phyloP scores from a whole-genome alignment of 2,113 vertebrate species.

The Oryctolagus cuniculus region DNA sequence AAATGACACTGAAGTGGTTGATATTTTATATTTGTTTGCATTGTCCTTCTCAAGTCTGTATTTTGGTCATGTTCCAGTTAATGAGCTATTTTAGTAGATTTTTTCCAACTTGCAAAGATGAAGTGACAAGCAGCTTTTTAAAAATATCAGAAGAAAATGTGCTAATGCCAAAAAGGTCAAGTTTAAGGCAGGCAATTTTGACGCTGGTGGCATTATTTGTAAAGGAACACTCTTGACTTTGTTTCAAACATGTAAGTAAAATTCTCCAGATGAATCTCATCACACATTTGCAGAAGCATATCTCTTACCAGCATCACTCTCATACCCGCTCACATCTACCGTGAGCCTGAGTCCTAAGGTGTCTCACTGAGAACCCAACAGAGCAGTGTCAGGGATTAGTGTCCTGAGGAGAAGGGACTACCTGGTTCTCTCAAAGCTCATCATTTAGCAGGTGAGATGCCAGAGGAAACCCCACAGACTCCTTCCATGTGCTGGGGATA shows the following conservation, averaged over 20 bases:
- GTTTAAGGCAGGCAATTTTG: rapidly evolving
- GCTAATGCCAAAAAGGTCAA: background rate
- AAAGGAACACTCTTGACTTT: background rate
- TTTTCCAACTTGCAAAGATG: background rate
- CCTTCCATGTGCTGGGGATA: background rate
- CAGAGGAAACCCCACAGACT: background rate
- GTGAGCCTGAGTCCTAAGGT: rapidly evolving
- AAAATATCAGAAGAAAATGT: background rate
- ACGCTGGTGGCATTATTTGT: background rate
- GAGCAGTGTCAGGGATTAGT: background rate
- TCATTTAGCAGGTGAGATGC: background rate
- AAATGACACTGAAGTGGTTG: slow-evolving; percentile 16
- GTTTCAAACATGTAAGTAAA: slow-evolving; percentile 13
- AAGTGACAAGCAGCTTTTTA: background rate
- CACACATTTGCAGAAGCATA: background rate
- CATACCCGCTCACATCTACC: background rate
- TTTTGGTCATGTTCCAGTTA: slow-evolving; percentile 69
- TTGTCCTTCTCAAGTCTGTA: background rate
- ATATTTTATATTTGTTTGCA: slow-evolving; percentile 60
- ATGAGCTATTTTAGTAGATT: slow-evolving; percentile 54
- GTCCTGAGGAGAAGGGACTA: background rate
- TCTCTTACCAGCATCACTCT: background rate
- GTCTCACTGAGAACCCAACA: background rate
- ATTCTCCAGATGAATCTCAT: background rate
- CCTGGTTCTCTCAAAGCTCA: background rate